Percentiles rank a stretch among this genome's conserved stretches.
phyloP scores from a whole-genome alignment of 2,797 vertebrate species.

The Nyctibius grandis region DNA sequence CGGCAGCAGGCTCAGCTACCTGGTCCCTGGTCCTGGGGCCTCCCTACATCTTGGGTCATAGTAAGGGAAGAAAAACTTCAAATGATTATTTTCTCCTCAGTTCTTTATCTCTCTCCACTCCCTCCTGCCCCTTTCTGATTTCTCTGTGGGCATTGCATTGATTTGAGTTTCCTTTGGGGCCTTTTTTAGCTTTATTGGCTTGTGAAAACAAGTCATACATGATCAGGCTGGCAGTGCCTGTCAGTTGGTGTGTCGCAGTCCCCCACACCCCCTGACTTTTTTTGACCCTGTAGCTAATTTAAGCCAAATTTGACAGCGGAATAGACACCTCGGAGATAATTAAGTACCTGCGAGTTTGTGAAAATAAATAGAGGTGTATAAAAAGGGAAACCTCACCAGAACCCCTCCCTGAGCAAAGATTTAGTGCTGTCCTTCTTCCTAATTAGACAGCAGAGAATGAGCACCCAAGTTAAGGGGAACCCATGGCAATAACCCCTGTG shows the following conservation, averaged over 20 bases:
- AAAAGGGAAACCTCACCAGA: not conserved
- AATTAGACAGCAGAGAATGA: not conserved
- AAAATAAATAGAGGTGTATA: not conserved
- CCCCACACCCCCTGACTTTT: not conserved
- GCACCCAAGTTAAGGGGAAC: rapidly evolving
- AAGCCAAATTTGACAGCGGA: not conserved
- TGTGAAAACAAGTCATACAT: not conserved
- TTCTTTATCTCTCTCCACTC: not conserved
- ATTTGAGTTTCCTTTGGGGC: not conserved
- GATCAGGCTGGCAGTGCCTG: not conserved
- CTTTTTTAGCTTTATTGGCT: not conserved
- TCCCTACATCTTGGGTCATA: not conserved
- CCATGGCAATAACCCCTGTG: rapidly evolving
- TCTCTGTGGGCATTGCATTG: not conserved
- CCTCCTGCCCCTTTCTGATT: rapidly evolving
- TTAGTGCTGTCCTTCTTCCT: not conserved
- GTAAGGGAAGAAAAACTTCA: not conserved
- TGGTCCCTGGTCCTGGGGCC: not conserved
- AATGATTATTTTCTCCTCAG: not conserved
- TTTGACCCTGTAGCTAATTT: not conserved
- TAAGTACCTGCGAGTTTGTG: not conserved
- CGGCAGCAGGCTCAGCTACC: not conserved
- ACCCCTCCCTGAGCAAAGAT: not conserved
- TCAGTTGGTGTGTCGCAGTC: rapidly evolving
- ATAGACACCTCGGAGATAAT: not conserved